A percentile compares a stretch with the other conserved stretches of the same genome.
Conservation (phyloP, 2,888 invertebrate species). For the Eilema caniola region DNA sequence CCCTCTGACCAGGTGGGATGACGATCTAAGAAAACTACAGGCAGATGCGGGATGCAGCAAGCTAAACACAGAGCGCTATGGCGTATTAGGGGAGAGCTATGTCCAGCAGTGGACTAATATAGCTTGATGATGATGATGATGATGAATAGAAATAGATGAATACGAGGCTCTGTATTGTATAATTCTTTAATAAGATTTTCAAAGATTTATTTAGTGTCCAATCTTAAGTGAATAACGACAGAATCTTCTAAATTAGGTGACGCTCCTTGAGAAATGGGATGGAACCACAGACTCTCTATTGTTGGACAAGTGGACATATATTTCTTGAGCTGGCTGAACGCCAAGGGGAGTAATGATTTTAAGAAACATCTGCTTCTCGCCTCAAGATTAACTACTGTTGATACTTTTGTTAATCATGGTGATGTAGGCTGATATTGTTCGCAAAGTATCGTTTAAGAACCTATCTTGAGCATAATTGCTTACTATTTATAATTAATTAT, state of each 20-base stretch:
- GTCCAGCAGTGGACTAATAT: no score
- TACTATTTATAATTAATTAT: no score
- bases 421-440: background rate
- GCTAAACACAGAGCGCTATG: no score
- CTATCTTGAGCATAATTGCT: background rate
- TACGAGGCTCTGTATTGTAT: no score
- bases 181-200: background rate
- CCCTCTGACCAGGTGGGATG: no score
- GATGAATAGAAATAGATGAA: no score
- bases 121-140: no score
- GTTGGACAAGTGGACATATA: slow-evolving; percentile 3
- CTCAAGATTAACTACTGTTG: background rate
- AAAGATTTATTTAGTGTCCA: background rate
- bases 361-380: slow-evolving; percentile 6
- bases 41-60: no score
- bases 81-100: no score
- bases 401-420: background rate
- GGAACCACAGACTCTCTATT: background rate
- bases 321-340: slow-evolving; percentile 1
- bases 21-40: no score
- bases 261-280: background rate
- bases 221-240: background rate
- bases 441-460: background rate
- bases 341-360: slow-evolving; percentile 16
- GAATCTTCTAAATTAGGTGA: background rate